Base-by-base conservation (phyloP, 2,113 vertebrate genomes). In the Diadophis punctatus region DNA sequence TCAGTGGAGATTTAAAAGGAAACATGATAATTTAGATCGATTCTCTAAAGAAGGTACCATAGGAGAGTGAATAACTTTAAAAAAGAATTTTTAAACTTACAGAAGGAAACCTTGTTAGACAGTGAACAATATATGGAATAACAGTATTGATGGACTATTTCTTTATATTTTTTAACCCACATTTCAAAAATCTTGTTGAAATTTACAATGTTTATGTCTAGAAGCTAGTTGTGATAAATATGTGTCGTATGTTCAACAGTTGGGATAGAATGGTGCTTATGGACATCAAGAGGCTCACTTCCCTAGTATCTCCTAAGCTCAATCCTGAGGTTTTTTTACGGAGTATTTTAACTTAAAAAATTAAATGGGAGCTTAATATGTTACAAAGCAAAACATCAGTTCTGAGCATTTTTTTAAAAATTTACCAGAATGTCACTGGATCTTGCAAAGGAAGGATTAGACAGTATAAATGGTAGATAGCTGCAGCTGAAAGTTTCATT, bases 21-120 rank as follows among this genome's bases (percentile, higher is more conserved):
- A 95, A 93, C 3, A 8, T 9, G 94, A 9, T 43, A 89, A 93
- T 87, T 91, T 63, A 92, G 9, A 25, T 93, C 88, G 63, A 85
- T 51, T 88, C 93, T 43, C 88, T 30, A 93, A 51, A 86, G 6
- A 89, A 95, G 91, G 52, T 8, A 68, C 30, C 30, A 68, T 7
- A 0, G 68, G 89, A 27, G 16, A 80, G 27, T 80, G n/a, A 92
- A 80, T 91, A 91, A 89, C 9, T 56, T 4, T 7, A 85, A 68
- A 14, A 27, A 94, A 18, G 27, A 68, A 12, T 85, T 94, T 87
- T 27, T 89, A 92, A 80, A 93, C 63, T 1, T 46, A 84, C 11
- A 55, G 88, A 80, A 94, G 3, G 18, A 51, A 92, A 86, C 0
- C 74, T 11, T 86, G 0, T 30, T 92, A 2, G 80, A n/a, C 3